Percentiles rank a stretch among this genome's conserved stretches.
These are phyloP conservation scores for Gulo gulo DNA, from an alignment of 2,113 vertebrate genomes.

Conservation along the genomic window DNA sequence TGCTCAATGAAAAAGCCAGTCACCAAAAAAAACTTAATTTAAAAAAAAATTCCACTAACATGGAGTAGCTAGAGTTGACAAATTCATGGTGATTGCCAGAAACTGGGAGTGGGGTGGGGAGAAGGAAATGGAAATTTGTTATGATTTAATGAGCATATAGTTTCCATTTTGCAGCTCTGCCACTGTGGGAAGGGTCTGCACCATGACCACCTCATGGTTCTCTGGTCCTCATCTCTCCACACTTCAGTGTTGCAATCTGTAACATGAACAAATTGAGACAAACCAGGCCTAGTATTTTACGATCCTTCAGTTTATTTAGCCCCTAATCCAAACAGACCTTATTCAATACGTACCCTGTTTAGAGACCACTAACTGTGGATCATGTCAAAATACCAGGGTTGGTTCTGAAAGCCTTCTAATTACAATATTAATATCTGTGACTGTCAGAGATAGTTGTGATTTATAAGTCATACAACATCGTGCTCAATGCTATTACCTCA, in stretches of 20 bases:
- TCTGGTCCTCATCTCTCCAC: not conserved
- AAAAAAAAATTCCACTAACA: not conserved
- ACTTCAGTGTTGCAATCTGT: not conserved
- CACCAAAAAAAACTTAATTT: not conserved
- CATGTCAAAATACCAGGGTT: not conserved
- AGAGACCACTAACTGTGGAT: not conserved
- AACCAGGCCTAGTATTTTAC: not conserved
- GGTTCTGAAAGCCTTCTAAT: not conserved
- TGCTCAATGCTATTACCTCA: not conserved
- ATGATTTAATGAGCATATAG: not conserved
- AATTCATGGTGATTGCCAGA: not conserved
- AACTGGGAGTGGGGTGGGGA: too few relatives aligned
- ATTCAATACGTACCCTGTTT: not conserved
- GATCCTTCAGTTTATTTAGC: not conserved
- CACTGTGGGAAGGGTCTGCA: not conserved
- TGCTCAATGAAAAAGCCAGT: not conserved
- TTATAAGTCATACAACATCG: not conserved
- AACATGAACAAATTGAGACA: not conserved
- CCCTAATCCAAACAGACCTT: not conserved
- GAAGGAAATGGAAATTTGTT: not conserved
- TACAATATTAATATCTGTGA: not conserved
- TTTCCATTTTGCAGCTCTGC: not conserved
- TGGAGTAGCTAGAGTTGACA: too few relatives aligned
- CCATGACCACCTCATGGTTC: not conserved
- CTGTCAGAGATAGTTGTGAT: not conserved